Base-by-base conservation (phyloP, 2,888 invertebrate species). In the Drosophila maculinotata region DNA sequence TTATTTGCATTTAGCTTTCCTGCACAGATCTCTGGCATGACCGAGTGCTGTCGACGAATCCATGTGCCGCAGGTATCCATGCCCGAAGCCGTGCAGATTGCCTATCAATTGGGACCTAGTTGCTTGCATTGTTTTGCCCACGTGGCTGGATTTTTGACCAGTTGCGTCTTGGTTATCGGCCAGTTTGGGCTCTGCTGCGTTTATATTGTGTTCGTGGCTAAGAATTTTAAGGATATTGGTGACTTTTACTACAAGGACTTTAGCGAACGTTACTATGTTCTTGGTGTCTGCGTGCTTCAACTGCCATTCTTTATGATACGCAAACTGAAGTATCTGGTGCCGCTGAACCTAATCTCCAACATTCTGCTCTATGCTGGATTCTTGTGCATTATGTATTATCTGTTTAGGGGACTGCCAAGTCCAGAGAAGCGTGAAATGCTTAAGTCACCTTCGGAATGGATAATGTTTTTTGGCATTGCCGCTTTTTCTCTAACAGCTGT, bases 131-230 rank as follows among this genome's bases (percentile, higher is more conserved):
- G 82, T n/a, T 57, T 82, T 8, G 88, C 64, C 1, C 36, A 52
- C 1, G 20, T n/a, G 1, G 81, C 81, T 0, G 60, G 79, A 15
- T 5, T 70, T 5, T 93, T 94, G 87, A 94, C 96, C 74, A 96
- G 96, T 89, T 92, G 94, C 89, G 96, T 96, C 89, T 92, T 96
- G 51, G 95, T 97, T 57, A 93, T 98, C 48, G 98, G 98, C 89
- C 94, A 99, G 91, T 93, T 98, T 79, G 99, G 99, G 8, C 98
- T 98, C 90, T 99, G 99, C 92, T 98, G 98, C 91, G 98, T 98
- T 0, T 99, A 99, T 92, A 94, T 98, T 62, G 96, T 98, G 6
- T 99, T 99, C 91, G 96, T 98, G 17, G 94, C 97, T 0, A 95
- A 94, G 76, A 98, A 96, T 90, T 88, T 97, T 1, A 94, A 96